A percentile compares a stretch with the other conserved stretches of the same genome.
Evolutionary conservation across 2,113 vertebrate genomes (phyloP).

Genomic region (Puffinus mauretanicus): DNA sequence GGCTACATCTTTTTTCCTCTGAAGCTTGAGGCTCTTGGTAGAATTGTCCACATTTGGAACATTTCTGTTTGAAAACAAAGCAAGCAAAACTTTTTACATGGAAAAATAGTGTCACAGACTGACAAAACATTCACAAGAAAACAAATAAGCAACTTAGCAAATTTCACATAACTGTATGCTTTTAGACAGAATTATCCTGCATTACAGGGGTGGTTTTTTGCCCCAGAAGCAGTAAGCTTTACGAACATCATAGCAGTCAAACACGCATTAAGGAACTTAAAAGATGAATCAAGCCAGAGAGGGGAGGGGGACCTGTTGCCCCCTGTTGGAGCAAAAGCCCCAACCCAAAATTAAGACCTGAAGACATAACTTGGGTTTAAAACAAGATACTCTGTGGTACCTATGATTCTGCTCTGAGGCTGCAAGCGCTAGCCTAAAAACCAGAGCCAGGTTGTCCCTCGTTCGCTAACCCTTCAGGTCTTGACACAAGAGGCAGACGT

Average conservation of each 20-base stretch:
- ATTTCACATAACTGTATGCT: accelerated
- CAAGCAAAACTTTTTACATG: not conserved
- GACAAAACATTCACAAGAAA: not conserved
- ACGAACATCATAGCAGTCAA: not conserved
- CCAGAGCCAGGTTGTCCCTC: not conserved
- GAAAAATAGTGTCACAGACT: not conserved
- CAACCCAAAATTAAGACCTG: not conserved
- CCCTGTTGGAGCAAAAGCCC: not conserved
- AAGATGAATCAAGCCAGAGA: not conserved
- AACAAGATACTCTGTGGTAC: no score
- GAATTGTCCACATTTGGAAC: not conserved
- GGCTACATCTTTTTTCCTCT: not conserved
- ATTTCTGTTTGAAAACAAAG: not conserved
- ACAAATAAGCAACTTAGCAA: not conserved
- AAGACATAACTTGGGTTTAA: not conserved
- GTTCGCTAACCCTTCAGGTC: not conserved
- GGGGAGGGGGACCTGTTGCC: not conserved
- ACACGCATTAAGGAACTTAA: not conserved
- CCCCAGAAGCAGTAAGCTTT: not conserved
- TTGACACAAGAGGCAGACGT: accelerated
- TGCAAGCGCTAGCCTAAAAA: accelerated
- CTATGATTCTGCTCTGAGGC: accelerated
- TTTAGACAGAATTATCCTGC: not conserved
- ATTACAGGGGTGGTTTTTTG: not conserved
- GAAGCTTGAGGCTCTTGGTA: not conserved